Evolutionary conservation across 1,140 invertebrate species (phyloP).

Genomic region (Chionoecetes opilio): DNA sequence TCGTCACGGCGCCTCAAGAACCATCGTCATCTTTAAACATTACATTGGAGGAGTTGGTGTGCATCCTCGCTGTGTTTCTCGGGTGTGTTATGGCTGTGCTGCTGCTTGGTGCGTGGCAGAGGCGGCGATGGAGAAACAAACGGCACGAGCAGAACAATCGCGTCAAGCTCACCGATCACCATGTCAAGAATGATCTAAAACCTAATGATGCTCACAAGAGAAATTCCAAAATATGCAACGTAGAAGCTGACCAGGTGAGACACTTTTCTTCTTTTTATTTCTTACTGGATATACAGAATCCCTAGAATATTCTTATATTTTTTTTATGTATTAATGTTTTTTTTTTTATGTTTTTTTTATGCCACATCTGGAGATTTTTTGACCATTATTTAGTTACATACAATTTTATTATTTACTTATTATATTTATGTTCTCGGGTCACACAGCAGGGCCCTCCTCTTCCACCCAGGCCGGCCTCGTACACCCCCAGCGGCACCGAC

Average conservation of each 20-base stretch:
- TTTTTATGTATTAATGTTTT: slow-evolving; percentile 13
- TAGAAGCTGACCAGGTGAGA: slow-evolving; percentile 81
- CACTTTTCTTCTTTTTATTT: slow-evolving; percentile 37
- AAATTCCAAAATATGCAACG: slow-evolving; percentile 81
- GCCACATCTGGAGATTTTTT: slow-evolving; percentile 12
- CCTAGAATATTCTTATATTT: background rate
- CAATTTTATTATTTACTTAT: slow-evolving; percentile 57
- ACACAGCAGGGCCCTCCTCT: slow-evolving; percentile 75
- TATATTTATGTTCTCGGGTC: slow-evolving; percentile 49
- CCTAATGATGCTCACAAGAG: slow-evolving; percentile 77
- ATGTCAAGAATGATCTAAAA: slow-evolving; percentile 81
- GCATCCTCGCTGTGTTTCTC: slow-evolving; percentile 76
- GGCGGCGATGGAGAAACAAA: slow-evolving; percentile 76
- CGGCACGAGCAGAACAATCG: slow-evolving; percentile 79
- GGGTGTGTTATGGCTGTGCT: slow-evolving; percentile 78
- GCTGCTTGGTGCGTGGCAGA: slow-evolving; percentile 77
- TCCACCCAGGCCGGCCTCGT: slow-evolving; percentile 71
- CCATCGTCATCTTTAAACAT: slow-evolving; percentile 66
- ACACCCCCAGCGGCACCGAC: slow-evolving; percentile 74
- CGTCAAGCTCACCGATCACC: slow-evolving; percentile 78
- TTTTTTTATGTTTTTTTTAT: slow-evolving; percentile 38
- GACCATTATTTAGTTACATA: slow-evolving; percentile 49
- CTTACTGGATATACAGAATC: background rate
- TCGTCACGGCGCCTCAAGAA: slow-evolving; percentile 22
- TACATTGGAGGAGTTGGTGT: slow-evolving; percentile 77